A percentile compares a stretch with the other conserved stretches of the same genome.
phyloP scores from a whole-genome alignment of 2,113 vertebrate species.

The Trematomus loennbergii region DNA sequence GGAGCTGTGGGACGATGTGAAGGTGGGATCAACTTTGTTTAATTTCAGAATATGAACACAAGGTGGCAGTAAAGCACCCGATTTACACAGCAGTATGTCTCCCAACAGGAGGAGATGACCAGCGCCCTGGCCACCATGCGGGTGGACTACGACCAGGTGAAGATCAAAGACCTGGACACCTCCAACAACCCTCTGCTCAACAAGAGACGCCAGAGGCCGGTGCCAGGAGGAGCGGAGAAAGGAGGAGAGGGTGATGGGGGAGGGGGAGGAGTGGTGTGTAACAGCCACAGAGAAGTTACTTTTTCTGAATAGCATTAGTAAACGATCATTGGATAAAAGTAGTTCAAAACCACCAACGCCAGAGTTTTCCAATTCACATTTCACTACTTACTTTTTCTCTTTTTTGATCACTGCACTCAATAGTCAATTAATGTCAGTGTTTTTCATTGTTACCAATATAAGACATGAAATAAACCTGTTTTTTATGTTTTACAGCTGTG shows the following conservation, averaged over 20 bases:
- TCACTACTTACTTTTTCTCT: constrained; percentile 21
- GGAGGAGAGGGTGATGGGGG: constrained; percentile 50
- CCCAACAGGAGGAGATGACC: constrained; percentile 77
- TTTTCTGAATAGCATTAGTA: constrained; percentile 47
- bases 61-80: constrained; percentile 43
- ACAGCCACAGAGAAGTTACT: constrained; percentile 36
- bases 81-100: not conserved
- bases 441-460: constrained; percentile 27
- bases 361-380: constrained; percentile 24
- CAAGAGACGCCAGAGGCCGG: constrained; percentile 93
- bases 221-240: constrained; percentile 51
- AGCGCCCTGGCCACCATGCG: constrained; percentile 82
- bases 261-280: constrained; percentile 29
- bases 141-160: constrained; percentile 97
- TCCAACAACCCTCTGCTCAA: constrained; percentile 96
- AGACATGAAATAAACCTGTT: constrained; percentile 42
- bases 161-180: constrained; percentile 96
- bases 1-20: constrained; percentile 97
- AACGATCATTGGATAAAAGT: constrained; percentile 31
- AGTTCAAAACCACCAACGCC: constrained; percentile 12
- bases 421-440: constrained; percentile 31
- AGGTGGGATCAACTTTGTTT: constrained; percentile 81
- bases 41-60: constrained; percentile 32
- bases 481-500: constrained; percentile 38
- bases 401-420: constrained; percentile 32